Conservation (phyloP, 2,113 vertebrate genomes). For the Sylvietta virens region DNA sequence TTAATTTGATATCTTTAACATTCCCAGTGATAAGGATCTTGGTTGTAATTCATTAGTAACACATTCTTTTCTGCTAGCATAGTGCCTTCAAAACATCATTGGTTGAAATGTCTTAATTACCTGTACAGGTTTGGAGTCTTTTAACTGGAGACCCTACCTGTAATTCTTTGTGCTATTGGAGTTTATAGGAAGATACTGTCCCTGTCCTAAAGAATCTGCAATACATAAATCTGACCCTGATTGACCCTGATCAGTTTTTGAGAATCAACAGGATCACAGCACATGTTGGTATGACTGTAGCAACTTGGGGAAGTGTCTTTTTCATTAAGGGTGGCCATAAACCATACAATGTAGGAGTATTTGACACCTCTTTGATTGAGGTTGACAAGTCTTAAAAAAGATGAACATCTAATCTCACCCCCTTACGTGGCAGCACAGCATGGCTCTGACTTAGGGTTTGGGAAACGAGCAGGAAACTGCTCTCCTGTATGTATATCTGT, state of each 20-base stretch:
- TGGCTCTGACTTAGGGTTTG: not conserved
- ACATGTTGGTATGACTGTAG: not conserved
- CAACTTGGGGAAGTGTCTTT: not conserved
- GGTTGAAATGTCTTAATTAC: not conserved
- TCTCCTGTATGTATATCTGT: not conserved
- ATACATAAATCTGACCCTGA: not conserved
- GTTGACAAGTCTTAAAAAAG: conserved; percentile 18
- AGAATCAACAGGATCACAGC: conserved; percentile 2
- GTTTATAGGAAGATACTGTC: not conserved
- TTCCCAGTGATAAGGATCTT: not conserved
- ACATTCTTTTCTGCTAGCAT: not conserved
- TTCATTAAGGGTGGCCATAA: not conserved
- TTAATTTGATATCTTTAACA: not conserved
- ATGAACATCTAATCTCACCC: not conserved
- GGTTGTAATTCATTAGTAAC: not conserved
- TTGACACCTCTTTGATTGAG: not conserved
- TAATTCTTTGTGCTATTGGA: not conserved
- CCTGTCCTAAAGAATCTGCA: not conserved
- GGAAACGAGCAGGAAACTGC: not conserved
- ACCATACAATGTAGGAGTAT: not conserved
- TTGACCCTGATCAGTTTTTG: not conserved
- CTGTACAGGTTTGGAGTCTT: not conserved
- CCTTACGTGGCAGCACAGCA: not conserved
- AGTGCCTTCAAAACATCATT: not conserved
- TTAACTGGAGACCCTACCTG: not conserved